Evolutionary conservation across 2,113 vertebrate species (phyloP), one percentile per base, ranked within the genome.

Genomic region (Macquaria australasica): DNA sequence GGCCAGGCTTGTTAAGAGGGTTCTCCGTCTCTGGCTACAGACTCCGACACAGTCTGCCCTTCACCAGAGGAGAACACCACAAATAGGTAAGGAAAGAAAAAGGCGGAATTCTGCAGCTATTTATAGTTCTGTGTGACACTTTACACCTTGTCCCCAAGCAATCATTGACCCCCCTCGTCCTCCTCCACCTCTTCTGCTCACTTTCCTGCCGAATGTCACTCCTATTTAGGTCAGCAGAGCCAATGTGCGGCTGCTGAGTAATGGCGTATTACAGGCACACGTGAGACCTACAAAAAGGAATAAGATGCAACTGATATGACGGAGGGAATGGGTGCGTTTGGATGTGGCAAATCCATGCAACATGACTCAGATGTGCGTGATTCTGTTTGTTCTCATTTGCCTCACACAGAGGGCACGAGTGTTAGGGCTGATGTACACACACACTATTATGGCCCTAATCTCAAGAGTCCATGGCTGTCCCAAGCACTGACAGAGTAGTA

Each of bases 191-290:
- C 87, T 81, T 43, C 73, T 48, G 82, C 87, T 93, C 88, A 88
- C 87, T 86, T 78, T 66, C 81, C 90, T 69, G 86, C 82, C 55
- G 73, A 91, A 91, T 82, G 91, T 88, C 94, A 91, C 75, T 91
- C 87, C 79, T 92, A 94, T 95, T 90, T 95, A 89, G 95, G 95
- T 94, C 95, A 94, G 87, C 37, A 20, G 81, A 87, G 79, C 85
- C 77, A 60, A 43, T 58, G 79, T 84, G 37, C 3, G 68, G 86
- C 67, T 11, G 59, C 87, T 77, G 77, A 88, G 78, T 50, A 71
- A 83, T 53, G 56, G 58, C 31, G 56, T 67, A 85, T 86, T 82
- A 91, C 62, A 45, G 80, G 66, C 81, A 74, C 83, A 87, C 63
- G 79, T 74, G 56, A 91, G 84, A 73, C 70, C 79, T 67, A 83